Evolutionary conservation across 2,113 vertebrate species (phyloP).

Genomic region (Anolis carolinensis): DNA sequence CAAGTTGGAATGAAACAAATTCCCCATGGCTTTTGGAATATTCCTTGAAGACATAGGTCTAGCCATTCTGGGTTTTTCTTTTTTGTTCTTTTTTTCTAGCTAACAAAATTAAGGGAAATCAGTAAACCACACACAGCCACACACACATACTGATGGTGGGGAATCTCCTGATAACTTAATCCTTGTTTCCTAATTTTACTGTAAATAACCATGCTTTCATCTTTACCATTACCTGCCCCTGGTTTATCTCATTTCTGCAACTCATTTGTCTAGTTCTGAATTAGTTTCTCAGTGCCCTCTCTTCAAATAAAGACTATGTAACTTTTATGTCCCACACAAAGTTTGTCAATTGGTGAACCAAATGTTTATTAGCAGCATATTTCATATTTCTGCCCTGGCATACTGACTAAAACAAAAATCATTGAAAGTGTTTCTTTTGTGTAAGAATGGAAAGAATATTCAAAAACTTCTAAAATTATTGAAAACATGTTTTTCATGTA

Average conservation of each 20-base stretch:
- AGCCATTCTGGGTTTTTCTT: not conserved
- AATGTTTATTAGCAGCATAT: too few species aligned
- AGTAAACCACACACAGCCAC: not conserved
- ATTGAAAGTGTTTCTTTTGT: too few species aligned
- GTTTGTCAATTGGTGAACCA: too few species aligned
- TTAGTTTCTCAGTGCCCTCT: not conserved
- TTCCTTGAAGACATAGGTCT: not conserved
- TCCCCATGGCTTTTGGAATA: not conserved
- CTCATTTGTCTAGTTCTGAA: not conserved
- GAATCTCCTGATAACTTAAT: not conserved
- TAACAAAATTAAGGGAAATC: not conserved
- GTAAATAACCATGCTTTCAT: not conserved
- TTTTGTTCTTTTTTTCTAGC: too few species aligned
- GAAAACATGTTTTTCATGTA: too few species aligned
- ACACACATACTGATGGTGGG: not conserved
- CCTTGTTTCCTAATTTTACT: not conserved
- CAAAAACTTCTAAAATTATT: too few species aligned
- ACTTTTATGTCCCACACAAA: too few species aligned
- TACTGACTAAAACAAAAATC: too few species aligned
- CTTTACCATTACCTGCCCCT: not conserved
- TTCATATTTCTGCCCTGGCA: too few species aligned
- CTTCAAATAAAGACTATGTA: too few species aligned
- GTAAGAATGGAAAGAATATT: too few species aligned
- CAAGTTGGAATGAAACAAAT: not conserved
- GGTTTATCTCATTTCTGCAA: too few species aligned